Percentiles rank a stretch among this genome's conserved stretches.
Conservation (phyloP, 2,797 vertebrate genomes). For the Squalus acanthias region DNA sequence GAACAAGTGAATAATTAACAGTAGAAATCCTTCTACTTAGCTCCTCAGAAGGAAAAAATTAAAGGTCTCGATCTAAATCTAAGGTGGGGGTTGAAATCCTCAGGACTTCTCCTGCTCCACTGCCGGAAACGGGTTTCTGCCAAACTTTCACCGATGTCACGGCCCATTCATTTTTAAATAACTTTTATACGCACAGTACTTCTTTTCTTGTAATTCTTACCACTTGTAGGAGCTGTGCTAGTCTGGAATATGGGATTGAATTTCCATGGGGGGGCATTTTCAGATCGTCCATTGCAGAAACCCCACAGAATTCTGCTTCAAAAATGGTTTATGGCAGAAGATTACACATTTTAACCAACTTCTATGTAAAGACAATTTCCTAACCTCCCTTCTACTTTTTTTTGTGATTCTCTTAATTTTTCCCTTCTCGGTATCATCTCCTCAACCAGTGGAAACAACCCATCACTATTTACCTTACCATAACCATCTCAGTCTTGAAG, state of each 20-base stretch:
- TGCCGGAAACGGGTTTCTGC: background rate
- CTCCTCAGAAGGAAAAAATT: background rate
- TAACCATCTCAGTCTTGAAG: too few species aligned
- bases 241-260: background rate
- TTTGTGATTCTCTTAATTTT: background rate
- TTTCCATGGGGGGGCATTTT: background rate
- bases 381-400: background rate
- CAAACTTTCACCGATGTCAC: background rate
- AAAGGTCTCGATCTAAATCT: background rate
- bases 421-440: too few species aligned
- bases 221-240: background rate
- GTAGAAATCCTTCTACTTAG: background rate
- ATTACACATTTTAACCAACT: background rate
- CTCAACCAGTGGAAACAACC: background rate
- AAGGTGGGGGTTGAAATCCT: background rate
- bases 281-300: background rate
- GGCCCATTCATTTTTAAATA: background rate
- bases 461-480: background rate
- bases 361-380: background rate
- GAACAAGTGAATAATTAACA: background rate
- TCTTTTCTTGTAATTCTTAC: background rate
- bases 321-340: background rate
- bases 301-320: background rate
- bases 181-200: background rate
- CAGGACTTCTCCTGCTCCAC: background rate